A percentile compares a stretch with the other conserved stretches of the same genome.
phyloP scores from a whole-genome alignment of 2,113 vertebrate species.

The Thinocorus orbignyianus region DNA sequence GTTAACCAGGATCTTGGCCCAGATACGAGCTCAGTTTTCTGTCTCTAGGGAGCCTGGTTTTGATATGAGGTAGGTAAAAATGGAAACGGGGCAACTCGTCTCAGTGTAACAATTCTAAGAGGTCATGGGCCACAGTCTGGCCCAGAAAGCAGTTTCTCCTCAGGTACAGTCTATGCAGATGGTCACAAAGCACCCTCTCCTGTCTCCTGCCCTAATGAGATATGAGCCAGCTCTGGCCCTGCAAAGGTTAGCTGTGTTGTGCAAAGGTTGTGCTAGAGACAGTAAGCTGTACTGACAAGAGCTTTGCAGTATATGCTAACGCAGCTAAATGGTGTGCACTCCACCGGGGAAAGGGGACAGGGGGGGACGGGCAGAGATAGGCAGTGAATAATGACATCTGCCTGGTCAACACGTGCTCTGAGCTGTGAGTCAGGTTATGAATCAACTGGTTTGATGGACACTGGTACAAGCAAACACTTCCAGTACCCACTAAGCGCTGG shows the following conservation, averaged over 20 bases:
- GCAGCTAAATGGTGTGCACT: not conserved
- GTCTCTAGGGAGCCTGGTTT: not conserved
- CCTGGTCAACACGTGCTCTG: not conserved
- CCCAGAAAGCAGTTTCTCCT: not conserved
- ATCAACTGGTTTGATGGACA: not conserved
- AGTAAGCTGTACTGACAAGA: not conserved
- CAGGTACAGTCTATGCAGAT: not conserved
- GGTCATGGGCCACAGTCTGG: not conserved
- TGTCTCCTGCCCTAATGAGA: not conserved
- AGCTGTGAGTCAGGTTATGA: not conserved
- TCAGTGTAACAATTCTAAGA: not conserved
- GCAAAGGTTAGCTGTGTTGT: not conserved
- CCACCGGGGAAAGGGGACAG: no score
- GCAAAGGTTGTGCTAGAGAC: not conserved
- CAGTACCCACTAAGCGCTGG: not conserved
- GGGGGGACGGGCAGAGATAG: not conserved
- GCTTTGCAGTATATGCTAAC: not conserved
- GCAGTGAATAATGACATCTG: not conserved
- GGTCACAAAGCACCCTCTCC: not conserved
- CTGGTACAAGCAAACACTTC: not conserved
- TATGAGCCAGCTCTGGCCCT: not conserved
- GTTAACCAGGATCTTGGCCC: not conserved
- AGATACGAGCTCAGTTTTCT: not conserved
- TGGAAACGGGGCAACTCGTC: not conserved
- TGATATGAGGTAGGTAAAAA: not conserved